Base-by-base conservation (phyloP, 2,888 invertebrate species). In the Crepidodera aurea region DNA sequence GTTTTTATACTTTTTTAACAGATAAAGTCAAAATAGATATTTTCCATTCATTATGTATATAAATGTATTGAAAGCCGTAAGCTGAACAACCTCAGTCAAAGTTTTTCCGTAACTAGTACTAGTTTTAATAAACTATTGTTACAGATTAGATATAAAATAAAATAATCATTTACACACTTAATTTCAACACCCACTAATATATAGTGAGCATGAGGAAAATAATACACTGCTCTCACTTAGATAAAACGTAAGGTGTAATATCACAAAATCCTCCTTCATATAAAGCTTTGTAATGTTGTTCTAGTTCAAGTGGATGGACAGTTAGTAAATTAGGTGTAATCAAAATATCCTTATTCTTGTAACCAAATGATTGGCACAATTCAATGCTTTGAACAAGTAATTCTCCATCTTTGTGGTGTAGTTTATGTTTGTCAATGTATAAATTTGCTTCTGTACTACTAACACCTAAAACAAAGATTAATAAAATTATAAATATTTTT, bases 251-350 rank as follows among this genome's bases (percentile, higher is more conserved):
- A 3, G 76, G 70, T 57, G 65, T 67, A 15, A 85, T 74, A 10
- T 75, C 65, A 1, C 71, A 62, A 67, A 88, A 87, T 12, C 87
- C 85, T 73, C 87, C 87, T 79, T 90, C 90, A 65, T 79, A 80
- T 10, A 90, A 77, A 42, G 87, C 84, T 71, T 83, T 82, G 62
- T 85, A 85, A 69, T 88, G 87, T 71, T 89, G 88, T 51, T 86
- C 84, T 71, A 89, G 76, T 25, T 85, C 84, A 18, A 84, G 79
- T 1, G 84, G 83, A 70, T 84, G 84, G 75, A 84, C 82, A 54
- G 83, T 83, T n/a, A 90, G 82, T 1, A 90, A 62, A 25, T 6
- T 83, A 0, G 86, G 85, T 68, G 84, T 81, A 1, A 77, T 64
- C 37, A 86, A 80, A 12, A 89, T 85, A 19, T 87, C 85, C 18